Evolutionary conservation across 1,140 invertebrate genomes (phyloP), one percentile per base, ranked within the genome.

Genomic region (Coptotermes formosanus): DNA sequence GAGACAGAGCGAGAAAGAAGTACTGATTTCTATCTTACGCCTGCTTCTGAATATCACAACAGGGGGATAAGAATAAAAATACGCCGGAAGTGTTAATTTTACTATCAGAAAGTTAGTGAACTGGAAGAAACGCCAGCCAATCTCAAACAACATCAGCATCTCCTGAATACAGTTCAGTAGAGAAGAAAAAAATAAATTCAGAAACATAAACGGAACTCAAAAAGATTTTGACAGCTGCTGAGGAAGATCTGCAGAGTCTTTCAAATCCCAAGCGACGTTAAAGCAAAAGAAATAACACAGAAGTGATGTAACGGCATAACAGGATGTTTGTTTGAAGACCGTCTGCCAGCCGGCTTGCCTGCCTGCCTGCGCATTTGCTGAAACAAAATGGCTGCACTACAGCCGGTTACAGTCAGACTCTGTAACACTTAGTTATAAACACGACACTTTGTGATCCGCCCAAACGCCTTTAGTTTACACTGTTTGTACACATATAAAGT

Each of bases 251-350:
- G 59, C 64, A 25, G 64, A 75, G 25, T 75, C 64, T 30, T 75
- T 75, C n/a, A n/a, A 75, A 25, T 75, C 64, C 64, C 64, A 75
- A 75, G 64, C 64, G 64, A 75, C n/a, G 64, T 75, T 75, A n/a
- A 38, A 75, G 64, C 64, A 75, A 75, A 75, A 75, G 64, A 75
- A 75, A 75, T 75, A 75, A 75, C 64, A 75, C 6, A 75, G 25
- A 75, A 75, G n/a, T 75, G 64, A 75, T 30, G 64, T 75, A 75
- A 75, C 30, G n/a, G 64, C 64, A 75, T 75, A 75, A 75, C 64
- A 75, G 64, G 64, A 75, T 75, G 64, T 75, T 75, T 75, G 64
- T 75, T n/a, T 75, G 25, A 75, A 30, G 25, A 25, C n/a, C 4
- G 64, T 30, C 64, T 75, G 52, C 52, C 52, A n/a, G n/a, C n/a